Conservation (phyloP, 2,888 invertebrate species). For the Calephelis perditalis region DNA sequence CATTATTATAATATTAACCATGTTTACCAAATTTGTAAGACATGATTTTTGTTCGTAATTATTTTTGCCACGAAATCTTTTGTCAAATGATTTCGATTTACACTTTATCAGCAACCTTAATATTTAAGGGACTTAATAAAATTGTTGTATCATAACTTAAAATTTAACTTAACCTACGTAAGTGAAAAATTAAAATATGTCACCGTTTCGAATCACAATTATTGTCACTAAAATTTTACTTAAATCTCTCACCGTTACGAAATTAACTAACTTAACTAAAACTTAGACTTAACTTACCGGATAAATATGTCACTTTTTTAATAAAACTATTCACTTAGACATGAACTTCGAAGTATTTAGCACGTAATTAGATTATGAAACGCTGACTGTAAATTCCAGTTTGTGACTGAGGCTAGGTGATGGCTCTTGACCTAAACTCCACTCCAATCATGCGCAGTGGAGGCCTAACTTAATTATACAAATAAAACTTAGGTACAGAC, state of each 20-base stretch:
- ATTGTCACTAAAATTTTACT: background rate
- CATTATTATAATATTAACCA: too few species aligned
- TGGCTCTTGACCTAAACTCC: conserved; percentile 41
- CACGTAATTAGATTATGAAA: conserved; percentile 46
- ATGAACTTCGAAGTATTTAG: conserved; percentile 6
- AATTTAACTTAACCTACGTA: background rate
- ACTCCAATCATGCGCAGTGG: conserved; percentile 54
- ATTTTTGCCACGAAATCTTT: too few species aligned
- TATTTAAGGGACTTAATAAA: background rate
- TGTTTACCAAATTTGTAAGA: too few species aligned
- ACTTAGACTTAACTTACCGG: conserved; percentile 1
- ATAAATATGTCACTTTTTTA: background rate
- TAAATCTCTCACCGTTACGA: background rate
- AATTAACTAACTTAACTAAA: conserved; percentile 5
- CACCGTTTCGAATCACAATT: background rate
- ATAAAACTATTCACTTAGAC: conserved; percentile 5
- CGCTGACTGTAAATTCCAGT: conserved; percentile 33
- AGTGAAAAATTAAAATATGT: background rate
- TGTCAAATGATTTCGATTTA: background rate
- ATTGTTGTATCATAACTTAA: too few species aligned
- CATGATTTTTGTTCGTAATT: too few species aligned
- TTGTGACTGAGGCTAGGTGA: conserved; percentile 34
- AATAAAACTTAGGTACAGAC: conserved; percentile 21
- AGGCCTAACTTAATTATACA: conserved; percentile 38
- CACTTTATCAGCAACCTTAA: background rate